phyloP scores from a whole-genome alignment of 2,888 invertebrate genomes.

The Epinotia ramella region DNA sequence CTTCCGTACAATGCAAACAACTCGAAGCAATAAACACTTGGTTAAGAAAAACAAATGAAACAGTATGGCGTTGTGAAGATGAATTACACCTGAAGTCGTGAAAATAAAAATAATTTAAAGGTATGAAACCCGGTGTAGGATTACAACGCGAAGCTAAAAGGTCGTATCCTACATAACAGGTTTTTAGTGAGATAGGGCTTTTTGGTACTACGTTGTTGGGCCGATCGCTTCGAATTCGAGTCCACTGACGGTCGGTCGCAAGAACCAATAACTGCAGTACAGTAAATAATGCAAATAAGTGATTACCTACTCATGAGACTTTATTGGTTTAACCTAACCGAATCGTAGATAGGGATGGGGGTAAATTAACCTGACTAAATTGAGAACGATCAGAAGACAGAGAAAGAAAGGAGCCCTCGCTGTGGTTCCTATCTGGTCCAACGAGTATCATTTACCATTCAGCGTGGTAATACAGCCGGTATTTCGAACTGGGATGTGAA shows the following conservation, averaged over 20 bases:
- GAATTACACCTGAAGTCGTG: slow-evolving; percentile 52
- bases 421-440: too few species aligned
- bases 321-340: slow-evolving; percentile 12
- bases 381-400: too few species aligned
- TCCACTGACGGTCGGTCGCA: slow-evolving; percentile 53
- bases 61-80: slow-evolving; percentile 32
- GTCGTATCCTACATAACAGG: neutral
- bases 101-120: slow-evolving; percentile 67
- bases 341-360: neutral
- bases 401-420: too few species aligned
- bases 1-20: neutral
- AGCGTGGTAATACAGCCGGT: too few species aligned
- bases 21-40: slow-evolving; percentile 15
- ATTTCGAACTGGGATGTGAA: too few species aligned
- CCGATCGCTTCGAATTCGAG: slow-evolving; percentile 60
- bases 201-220: slow-evolving; percentile 47
- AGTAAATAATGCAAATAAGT: slow-evolving; percentile 37
- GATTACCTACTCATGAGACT: slow-evolving; percentile 29
- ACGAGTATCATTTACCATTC: too few species aligned
- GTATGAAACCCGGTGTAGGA: slow-evolving; percentile 60
- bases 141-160: slow-evolving; percentile 54
- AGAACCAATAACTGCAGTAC: slow-evolving; percentile 46
- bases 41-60: slow-evolving; percentile 20
- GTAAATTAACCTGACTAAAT: too few species aligned
- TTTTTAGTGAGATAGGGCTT: neutral